Conservation (phyloP, 2,888 invertebrate species). For the Brachynemurus nebulosus region DNA sequence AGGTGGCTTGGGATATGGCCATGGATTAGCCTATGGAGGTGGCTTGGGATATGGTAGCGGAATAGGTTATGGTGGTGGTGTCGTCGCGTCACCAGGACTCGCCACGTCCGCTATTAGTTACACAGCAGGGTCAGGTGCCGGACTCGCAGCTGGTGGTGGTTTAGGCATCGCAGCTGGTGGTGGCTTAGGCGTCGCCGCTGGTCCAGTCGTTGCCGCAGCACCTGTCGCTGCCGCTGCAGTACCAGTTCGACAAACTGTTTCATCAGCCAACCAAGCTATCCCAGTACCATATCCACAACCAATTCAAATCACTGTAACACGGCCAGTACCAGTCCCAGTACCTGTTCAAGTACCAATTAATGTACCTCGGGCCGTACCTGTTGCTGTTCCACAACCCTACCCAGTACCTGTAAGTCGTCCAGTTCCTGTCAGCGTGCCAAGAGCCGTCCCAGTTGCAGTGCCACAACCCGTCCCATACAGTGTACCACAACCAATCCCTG, state of each 20-base stretch:
- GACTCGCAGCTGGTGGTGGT: slow-evolving; percentile 4
- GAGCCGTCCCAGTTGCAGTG: slow-evolving; percentile 25
- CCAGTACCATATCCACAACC: slow-evolving; percentile 30
- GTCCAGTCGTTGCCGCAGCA: slow-evolving; percentile 14
- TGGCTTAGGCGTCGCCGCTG: slow-evolving; percentile 9
- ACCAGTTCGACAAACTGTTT: slow-evolving; percentile 8
- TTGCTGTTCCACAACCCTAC: slow-evolving; percentile 30
- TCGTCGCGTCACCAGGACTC: too few species aligned
- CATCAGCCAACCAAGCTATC: slow-evolving; percentile 20
- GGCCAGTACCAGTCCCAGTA: slow-evolving; percentile 37
- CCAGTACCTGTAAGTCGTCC: slow-evolving; percentile 29
- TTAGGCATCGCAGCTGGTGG: slow-evolving; percentile 10
- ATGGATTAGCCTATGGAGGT: slow-evolving; percentile 7
- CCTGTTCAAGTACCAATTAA: slow-evolving; percentile 38
- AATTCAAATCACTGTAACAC: slow-evolving; percentile 32
- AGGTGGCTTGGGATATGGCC: slow-evolving; percentile 13
- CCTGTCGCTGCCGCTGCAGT: slow-evolving; percentile 13
- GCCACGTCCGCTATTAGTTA: too few species aligned
- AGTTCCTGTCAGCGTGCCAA: slow-evolving; percentile 27
- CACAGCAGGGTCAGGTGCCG: too few species aligned
- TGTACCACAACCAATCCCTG: slow-evolving; percentile 35
- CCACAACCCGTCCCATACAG: slow-evolving; percentile 28
- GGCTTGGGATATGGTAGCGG: slow-evolving; percentile 13
- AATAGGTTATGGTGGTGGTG: slow-evolving; percentile 4
- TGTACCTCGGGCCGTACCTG: slow-evolving; percentile 35